phyloP scores from a whole-genome alignment of 2,113 vertebrate species.

The Gymnobelideus leadbeateri region DNA sequence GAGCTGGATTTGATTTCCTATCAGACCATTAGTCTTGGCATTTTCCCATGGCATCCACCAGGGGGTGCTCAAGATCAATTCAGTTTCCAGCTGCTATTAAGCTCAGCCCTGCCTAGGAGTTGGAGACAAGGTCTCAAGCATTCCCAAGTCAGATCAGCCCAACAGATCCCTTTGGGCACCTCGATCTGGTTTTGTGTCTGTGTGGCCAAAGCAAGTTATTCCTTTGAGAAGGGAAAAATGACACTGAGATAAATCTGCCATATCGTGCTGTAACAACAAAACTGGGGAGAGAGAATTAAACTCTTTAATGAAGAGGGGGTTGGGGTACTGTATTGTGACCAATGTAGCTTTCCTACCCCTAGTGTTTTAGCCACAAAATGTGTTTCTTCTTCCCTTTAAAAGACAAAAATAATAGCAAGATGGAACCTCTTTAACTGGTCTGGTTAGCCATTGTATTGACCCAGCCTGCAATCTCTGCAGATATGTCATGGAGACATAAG shows the following conservation, averaged over 20 bases:
- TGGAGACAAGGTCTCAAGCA: neutral
- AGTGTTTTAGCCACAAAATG: neutral
- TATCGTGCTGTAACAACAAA: neutral
- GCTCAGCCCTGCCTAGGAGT: neutral
- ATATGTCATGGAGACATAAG: conserved; percentile 68
- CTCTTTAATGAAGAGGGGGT: conserved; percentile 11
- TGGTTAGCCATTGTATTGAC: conserved; percentile 47
- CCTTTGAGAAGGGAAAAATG: neutral
- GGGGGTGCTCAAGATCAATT: conserved; percentile 49
- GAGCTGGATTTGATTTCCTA: neutral
- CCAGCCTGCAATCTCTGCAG: conserved; percentile 70
- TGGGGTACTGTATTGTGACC: neutral
- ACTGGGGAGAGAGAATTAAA: neutral
- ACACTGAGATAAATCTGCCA: neutral
- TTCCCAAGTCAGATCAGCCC: neutral
- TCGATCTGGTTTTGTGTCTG: neutral
- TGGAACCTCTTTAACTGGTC: neutral
- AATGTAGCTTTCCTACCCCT: neutral
- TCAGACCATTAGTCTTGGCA: neutral
- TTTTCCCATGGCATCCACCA: conserved; percentile 47
- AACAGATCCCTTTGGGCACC: conserved; percentile 21
- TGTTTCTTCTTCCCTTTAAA: neutral
- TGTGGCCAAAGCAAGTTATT: neutral
- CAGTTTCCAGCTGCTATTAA: neutral
- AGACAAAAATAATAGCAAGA: neutral